Percentiles rank a stretch among this genome's conserved stretches.
These are phyloP conservation scores for Pelvicachromis taeniatus DNA, from an alignment of 2,113 vertebrate species.

Conservation along the genomic window DNA sequence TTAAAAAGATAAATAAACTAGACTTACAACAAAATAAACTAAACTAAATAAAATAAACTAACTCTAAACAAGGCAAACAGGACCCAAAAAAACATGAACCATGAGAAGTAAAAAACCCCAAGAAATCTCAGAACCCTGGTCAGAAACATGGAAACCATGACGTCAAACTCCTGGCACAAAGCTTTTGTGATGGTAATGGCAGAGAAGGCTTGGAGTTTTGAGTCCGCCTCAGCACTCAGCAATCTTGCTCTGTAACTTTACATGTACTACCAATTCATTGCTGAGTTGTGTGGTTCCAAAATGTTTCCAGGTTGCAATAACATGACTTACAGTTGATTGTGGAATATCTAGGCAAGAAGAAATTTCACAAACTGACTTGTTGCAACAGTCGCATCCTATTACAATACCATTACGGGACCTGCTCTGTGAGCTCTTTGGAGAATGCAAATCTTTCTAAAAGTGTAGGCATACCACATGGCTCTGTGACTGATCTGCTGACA, in stretches of 20 bases:
- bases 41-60: background rate
- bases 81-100: background rate
- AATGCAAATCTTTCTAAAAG: background rate
- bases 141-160: background rate
- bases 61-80: background rate
- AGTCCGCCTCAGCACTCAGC: fast-evolving
- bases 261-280: fast-evolving
- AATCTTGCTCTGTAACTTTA: background rate
- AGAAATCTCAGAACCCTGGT: background rate
- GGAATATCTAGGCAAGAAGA: fast-evolving
- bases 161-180: background rate
- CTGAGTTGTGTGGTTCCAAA: background rate
- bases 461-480: background rate
- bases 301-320: background rate
- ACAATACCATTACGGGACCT: background rate
- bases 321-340: background rate
- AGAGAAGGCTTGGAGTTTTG: background rate
- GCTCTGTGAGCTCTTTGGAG: background rate
- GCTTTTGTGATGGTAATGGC: no score
- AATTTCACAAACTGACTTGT: background rate
- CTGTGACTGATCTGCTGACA: background rate
- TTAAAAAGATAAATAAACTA: background rate
- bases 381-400: background rate
- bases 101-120: background rate
- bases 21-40: background rate